A percentile compares a stretch with the other conserved stretches of the same genome.
These are phyloP conservation scores for Pangasius macronema DNA, from an alignment of 2,797 vertebrate genomes.

Conservation along the genomic window DNA sequence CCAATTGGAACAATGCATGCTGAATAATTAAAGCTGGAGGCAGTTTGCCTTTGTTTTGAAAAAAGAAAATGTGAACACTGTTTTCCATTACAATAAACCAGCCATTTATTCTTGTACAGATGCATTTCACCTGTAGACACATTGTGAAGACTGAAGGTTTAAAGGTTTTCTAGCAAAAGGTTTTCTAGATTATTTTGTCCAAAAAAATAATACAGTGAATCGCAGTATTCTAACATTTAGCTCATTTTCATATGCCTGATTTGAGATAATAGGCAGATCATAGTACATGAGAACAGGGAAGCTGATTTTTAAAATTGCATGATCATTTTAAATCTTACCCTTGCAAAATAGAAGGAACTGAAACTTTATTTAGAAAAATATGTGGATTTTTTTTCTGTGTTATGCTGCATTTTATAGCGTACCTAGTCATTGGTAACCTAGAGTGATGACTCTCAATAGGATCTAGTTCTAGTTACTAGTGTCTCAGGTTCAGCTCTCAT, in stretches of 20 bases:
- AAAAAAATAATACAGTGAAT: neutral
- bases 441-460: constrained; percentile 70
- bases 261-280: neutral
- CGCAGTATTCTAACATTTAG: neutral
- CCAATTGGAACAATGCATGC: constrained; percentile 49
- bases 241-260: neutral
- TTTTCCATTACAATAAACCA: constrained; percentile 26
- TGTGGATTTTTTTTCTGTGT: neutral
- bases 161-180: neutral
- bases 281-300: neutral
- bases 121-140: neutral
- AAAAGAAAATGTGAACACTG: constrained; percentile 28
- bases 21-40: constrained; percentile 67
- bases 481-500: constrained; percentile 84
- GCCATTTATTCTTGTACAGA: neutral
- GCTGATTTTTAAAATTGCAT: neutral
- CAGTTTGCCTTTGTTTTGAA: constrained; percentile 34
- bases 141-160: neutral
- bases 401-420: constrained; percentile 44
- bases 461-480: constrained; percentile 74
- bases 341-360: neutral
- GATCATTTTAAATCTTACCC: neutral
- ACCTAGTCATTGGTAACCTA: constrained; percentile 59
- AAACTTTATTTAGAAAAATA: neutral
- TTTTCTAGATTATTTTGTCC: neutral